These are phyloP conservation scores for Limnephilus rhombicus DNA, from an alignment of 2,888 invertebrate genomes.

Conservation along the genomic window DNA sequence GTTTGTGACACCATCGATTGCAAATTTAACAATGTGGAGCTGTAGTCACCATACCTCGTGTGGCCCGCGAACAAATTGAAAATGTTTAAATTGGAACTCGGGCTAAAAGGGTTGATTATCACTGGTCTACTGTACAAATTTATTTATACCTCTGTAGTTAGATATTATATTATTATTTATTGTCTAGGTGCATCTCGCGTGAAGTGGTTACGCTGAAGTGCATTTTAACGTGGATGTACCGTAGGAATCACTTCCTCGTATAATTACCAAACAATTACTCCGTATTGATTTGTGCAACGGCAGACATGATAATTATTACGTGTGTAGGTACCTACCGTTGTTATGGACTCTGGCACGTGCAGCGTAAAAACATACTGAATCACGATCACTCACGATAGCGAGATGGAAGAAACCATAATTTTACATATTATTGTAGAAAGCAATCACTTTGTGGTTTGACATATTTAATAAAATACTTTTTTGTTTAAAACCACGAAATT, in stretches of 20 bases:
- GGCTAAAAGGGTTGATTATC: too few species aligned
- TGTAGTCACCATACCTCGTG: too few species aligned
- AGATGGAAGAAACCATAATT: not conserved
- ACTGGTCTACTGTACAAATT: too few species aligned
- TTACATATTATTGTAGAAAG: not conserved
- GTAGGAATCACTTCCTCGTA: slow-evolving; percentile 7
- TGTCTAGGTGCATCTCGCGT: slow-evolving; percentile 17
- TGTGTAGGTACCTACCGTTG: not conserved
- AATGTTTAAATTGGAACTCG: too few species aligned
- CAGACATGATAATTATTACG: not conserved
- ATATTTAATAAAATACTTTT: too few species aligned
- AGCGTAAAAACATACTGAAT: not conserved
- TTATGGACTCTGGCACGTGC: not conserved
- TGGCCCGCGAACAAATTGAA: too few species aligned
- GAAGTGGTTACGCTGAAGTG: slow-evolving; percentile 38
- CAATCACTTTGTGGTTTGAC: too few species aligned
- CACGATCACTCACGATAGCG: not conserved
- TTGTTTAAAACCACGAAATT: too few species aligned
- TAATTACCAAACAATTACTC: slow-evolving; percentile 4
- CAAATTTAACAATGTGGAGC: too few species aligned
- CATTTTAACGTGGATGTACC: slow-evolving; percentile 23
- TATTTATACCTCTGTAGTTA: not conserved
- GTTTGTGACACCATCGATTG: too few species aligned
- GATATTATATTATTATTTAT: not conserved
- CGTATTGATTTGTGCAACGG: slow-evolving; percentile 7